phyloP scores from a whole-genome alignment of 2,113 vertebrate species.

The Caretta caretta region DNA sequence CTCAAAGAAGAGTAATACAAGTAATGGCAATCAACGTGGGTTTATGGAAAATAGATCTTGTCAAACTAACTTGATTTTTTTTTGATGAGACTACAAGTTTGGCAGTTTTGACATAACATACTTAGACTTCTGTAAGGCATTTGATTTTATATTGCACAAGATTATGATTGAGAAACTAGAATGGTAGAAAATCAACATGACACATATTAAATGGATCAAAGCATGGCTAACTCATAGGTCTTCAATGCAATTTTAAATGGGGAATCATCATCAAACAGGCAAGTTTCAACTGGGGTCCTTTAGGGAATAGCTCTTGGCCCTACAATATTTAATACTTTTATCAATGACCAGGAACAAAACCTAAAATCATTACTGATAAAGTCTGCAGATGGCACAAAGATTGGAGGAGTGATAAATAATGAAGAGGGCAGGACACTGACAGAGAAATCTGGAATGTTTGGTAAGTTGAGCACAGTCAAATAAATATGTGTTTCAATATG shows the following conservation, averaged over 20 bases:
- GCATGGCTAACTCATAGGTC: background rate
- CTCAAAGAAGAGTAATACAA: too few relatives aligned
- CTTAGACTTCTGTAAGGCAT: background rate
- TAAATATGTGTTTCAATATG: background rate
- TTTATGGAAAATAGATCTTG: too few relatives aligned
- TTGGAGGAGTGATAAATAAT: background rate
- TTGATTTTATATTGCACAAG: background rate
- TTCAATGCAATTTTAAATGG: background rate
- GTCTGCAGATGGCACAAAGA: background rate
- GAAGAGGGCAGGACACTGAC: background rate
- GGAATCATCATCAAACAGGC: background rate
- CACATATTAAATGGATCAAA: background rate
- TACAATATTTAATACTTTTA: background rate
- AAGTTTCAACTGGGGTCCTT: background rate
- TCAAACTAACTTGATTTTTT: too few relatives aligned
- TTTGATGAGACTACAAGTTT: too few relatives aligned
- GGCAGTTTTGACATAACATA: background rate
- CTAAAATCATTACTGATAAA: background rate
- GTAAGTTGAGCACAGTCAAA: background rate
- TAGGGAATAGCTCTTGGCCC: background rate
- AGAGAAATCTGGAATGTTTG: background rate
- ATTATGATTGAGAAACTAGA: background rate
- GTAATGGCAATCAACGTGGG: too few relatives aligned
- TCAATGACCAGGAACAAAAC: background rate
- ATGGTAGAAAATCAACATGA: too few relatives aligned